Base-by-base conservation (phyloP, 1,140 invertebrate genomes). In the Adelges cooleyi region DNA sequence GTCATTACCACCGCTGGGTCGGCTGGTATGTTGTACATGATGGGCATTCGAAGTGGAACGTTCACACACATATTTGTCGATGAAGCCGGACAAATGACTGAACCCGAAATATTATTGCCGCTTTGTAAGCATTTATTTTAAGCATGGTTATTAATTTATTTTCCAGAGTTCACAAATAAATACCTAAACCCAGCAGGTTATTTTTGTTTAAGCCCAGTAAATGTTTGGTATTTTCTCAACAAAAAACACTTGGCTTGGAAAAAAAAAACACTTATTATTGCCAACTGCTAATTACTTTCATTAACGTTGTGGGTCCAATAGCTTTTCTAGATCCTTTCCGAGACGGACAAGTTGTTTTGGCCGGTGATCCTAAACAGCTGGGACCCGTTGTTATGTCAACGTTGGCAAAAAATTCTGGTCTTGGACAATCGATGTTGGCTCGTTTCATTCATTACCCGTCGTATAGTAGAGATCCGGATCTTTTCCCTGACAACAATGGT, bases 331-430 rank as follows among this genome's bases (percentile, higher is more conserved):
- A 62, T 62, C 42, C 25, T 15, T 10, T 20, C 1, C 4, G 25
- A 13, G 72, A 75, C 67, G 82, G 84, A 2, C 86, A 87, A 76
- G 80, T 92, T 8, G 76, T 95, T 66, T 75, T 97, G 4, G 88
- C 91, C 67, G 94, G 94, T 8, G 94, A 97, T 80, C 93, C 90
- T 15, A 79, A 86, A 73, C 94, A 98, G 75, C 78, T 97, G 29
- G 92, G 92, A 0, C 89, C 93, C 8, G 81, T 95, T 9, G 75
- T 93, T 8, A 74, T 82, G 65, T 90, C 86, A 36, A 77, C 76
- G 48, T 76, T 82, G 62, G 84, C 86, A 1, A 71, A 70, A 18
- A 72, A 78, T 8, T 84, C 79, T 71, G 89, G 87, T 18, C 77
- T 91, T 67, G 71, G 67, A 18, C 67, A 66, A 20, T 74, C 73